Base-by-base conservation (phyloP, 2,797 vertebrate species). In the Poecilia wingei region DNA sequence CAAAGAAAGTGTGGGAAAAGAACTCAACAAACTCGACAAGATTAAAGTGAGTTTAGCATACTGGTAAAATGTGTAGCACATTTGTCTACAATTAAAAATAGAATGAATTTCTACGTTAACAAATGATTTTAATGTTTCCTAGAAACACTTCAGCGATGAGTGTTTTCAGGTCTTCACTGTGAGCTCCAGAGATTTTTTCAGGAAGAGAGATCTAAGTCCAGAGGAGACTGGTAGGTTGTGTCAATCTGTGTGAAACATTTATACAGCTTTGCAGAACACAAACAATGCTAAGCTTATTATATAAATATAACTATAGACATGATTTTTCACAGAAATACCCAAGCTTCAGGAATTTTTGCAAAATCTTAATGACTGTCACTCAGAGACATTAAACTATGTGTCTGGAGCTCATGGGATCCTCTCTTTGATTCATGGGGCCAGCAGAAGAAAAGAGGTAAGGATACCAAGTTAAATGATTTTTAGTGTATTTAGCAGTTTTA, bases 161-260 rank as follows among this genome's bases (percentile, higher is more conserved):
- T 41, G 9, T 69, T 86, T 90, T 18, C 0, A 82, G 72, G 90
- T 91, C 14, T 91, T 92, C 79, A 90, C 87, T 31, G 90, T 92
- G 80, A 91, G 88, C 14, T 76, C 88, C 64, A 74, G 0, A 16
- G 82, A 90, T 68, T 93, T 84, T 28, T 28, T 70, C 0, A 51
- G 18, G 22, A 0, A 3, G 41, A 71, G 36, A 64, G 0, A 0
- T 46, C 73, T 87, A 0, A 0, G 43, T 0, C 13, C 0, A 75
- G 46, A 82, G 7, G 76, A 89, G 0, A 90, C 82, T n/a, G 92
- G 92, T 81, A 64, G 14, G 79, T 73, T 69, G 12, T 43, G 10
- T 20, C 28, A 18, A 49, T 66, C 18, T 69, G 51, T 49, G 7
- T 22, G 3, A 33, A 57, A 0, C 8, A 20, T 12, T 53, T 0